A percentile compares a stretch with the other conserved stretches of the same genome.
Evolutionary conservation across 2,113 vertebrate genomes (phyloP).

Genomic region (Megaleporinus macrocephalus): DNA sequence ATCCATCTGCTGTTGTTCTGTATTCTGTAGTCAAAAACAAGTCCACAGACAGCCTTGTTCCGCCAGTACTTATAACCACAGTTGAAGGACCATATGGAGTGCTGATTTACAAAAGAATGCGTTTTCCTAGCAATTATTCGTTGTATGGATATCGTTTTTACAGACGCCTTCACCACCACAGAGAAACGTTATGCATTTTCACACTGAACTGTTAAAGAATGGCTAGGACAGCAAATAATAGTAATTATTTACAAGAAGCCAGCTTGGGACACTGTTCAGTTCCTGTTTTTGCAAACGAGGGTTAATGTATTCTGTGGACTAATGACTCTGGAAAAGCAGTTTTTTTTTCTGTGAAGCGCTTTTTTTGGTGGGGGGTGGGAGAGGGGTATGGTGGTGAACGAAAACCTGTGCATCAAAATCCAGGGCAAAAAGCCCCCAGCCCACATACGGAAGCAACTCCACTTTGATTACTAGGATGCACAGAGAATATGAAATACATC

Average conservation of each 20-base stretch:
- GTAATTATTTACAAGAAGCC: slow-evolving; percentile 10
- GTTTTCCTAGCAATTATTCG: background rate
- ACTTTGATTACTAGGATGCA: slow-evolving; percentile 15
- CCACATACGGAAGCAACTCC: background rate
- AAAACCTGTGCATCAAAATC: background rate
- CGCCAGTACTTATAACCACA: background rate
- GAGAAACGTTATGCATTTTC: background rate
- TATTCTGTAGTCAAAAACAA: slow-evolving; percentile 18
- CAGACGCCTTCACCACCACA: background rate
- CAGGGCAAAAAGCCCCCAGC: background rate
- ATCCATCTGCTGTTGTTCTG: background rate
- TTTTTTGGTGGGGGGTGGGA: no score
- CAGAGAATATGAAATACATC: slow-evolving; percentile 38
- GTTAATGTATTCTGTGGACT: slow-evolving; percentile 8
- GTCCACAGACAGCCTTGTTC: slow-evolving; percentile 1
- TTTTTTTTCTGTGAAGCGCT: no score
- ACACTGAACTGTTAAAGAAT: background rate
- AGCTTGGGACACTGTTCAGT: background rate
- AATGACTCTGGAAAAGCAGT: slow-evolving; percentile 5
- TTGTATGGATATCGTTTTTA: background rate
- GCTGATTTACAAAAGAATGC: background rate
- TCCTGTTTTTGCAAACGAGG: background rate
- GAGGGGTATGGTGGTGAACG: no score
- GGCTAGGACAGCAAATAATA: background rate
- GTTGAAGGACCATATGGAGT: background rate